phyloP scores from a whole-genome alignment of 1,140 invertebrate genomes.

The Dicyema japonicum region DNA sequence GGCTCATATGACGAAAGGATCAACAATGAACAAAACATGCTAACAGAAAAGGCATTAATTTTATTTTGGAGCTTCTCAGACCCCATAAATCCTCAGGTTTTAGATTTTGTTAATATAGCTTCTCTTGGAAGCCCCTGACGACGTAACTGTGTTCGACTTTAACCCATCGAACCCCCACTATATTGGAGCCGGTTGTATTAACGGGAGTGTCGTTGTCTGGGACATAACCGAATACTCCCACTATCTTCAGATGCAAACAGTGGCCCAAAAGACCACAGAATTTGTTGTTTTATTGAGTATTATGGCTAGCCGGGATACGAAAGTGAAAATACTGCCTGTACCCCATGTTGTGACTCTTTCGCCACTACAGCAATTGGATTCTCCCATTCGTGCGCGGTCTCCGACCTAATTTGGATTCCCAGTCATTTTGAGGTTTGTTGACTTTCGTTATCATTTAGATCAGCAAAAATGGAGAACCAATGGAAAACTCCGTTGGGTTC shows the following conservation, averaged over 20 bases:
- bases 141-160: conserved; percentile 20
- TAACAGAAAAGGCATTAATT: conserved; percentile 19
- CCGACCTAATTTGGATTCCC: too few species aligned
- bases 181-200: conserved; percentile 22
- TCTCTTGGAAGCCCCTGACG: conserved; percentile 21
- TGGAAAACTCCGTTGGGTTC: too few species aligned
- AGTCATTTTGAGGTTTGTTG: too few species aligned
- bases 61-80: conserved; percentile 23
- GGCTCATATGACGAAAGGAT: conserved; percentile 19
- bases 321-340: too few species aligned
- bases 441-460: too few species aligned
- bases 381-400: too few species aligned
- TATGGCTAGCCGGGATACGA: too few species aligned
- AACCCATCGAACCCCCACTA: conserved; percentile 18
- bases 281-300: neutral
- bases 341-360: too few species aligned
- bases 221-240: conserved; percentile 18
- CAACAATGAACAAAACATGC: conserved; percentile 15
- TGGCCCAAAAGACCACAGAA: conserved; percentile 1
- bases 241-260: conserved; percentile 7
- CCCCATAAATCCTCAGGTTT: conserved; percentile 20
- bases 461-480: too few species aligned
- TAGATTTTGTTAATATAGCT: conserved; percentile 8
- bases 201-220: conserved; percentile 24
- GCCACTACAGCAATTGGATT: too few species aligned